Conservation (phyloP, 2,797 vertebrate genomes). For the Lutjanus argentimaculatus region DNA sequence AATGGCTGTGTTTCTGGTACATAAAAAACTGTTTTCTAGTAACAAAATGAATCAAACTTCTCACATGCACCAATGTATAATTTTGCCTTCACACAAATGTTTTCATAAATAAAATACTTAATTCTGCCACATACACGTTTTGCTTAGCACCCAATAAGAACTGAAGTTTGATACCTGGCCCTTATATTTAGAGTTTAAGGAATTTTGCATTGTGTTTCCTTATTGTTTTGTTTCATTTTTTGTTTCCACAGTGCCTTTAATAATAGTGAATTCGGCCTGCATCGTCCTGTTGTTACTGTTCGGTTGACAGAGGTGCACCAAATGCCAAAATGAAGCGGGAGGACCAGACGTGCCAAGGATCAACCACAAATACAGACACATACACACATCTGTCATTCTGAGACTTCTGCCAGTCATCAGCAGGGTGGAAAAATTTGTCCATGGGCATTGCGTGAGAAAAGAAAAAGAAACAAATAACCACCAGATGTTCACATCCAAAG, state of each 20-base stretch:
- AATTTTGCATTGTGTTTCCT: not conserved
- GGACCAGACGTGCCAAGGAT: constrained; percentile 34
- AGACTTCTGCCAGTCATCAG: constrained; percentile 9
- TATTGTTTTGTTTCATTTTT: not conserved
- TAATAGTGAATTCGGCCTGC: constrained; percentile 92
- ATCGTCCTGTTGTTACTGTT: constrained; percentile 94
- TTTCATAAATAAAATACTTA: not conserved
- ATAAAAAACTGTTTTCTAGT: too few species aligned
- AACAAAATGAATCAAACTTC: not conserved
- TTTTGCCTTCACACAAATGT: not conserved
- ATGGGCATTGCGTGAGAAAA: not conserved
- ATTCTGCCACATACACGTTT: not conserved
- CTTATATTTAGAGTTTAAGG: not conserved
- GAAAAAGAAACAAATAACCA: not conserved
- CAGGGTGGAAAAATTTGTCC: not conserved
- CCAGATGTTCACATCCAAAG: not conserved
- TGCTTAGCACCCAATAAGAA: too few species aligned
- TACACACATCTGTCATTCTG: constrained; percentile 6
- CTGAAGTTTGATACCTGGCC: not conserved
- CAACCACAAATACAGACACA: not conserved
- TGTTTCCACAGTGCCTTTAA: constrained; percentile 90
- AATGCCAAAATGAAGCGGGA: not conserved
- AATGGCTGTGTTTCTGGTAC: not conserved
- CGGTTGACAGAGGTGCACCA: constrained; percentile 83
- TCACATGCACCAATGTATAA: not conserved